Conservation (phyloP, 2,888 invertebrate species). For the Perithous albicinctus region DNA sequence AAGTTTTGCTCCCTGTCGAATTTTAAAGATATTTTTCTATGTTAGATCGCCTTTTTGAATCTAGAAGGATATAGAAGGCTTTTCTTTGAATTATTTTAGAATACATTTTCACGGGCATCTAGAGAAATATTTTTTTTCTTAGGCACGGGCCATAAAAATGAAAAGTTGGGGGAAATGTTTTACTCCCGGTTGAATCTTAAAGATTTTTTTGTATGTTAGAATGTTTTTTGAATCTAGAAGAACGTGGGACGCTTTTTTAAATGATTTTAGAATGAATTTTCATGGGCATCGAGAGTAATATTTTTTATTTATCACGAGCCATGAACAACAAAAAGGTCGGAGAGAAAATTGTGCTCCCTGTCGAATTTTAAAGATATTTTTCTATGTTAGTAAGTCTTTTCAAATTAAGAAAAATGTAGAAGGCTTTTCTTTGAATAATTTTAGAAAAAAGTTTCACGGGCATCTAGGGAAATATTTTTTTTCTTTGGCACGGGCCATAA, state of each 20-base stretch:
- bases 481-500: conserved; percentile 20
- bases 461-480: not conserved
- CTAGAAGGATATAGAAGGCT: too few species aligned
- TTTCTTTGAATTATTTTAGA: too few species aligned
- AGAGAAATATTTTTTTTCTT: conserved; percentile 13
- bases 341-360: not conserved
- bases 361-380: not conserved
- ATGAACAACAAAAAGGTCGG: not conserved
- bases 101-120: conserved; percentile 15
- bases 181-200: too few species aligned
- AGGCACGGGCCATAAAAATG: conserved; percentile 19
- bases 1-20: conserved; percentile 1
- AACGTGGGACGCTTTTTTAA: too few species aligned
- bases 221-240: too few species aligned
- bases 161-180: too few species aligned
- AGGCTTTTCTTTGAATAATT: too few species aligned
- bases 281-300: conserved; percentile 22
- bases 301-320: conserved; percentile 42
- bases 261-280: too few species aligned
- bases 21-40: not conserved
- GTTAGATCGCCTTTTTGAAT: too few species aligned
- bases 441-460: conserved; percentile 18
- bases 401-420: too few species aligned
- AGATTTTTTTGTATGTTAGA: too few species aligned
- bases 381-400: too few species aligned